Conservation (phyloP, 2,797 vertebrate species). For the Falco concolor region DNA sequence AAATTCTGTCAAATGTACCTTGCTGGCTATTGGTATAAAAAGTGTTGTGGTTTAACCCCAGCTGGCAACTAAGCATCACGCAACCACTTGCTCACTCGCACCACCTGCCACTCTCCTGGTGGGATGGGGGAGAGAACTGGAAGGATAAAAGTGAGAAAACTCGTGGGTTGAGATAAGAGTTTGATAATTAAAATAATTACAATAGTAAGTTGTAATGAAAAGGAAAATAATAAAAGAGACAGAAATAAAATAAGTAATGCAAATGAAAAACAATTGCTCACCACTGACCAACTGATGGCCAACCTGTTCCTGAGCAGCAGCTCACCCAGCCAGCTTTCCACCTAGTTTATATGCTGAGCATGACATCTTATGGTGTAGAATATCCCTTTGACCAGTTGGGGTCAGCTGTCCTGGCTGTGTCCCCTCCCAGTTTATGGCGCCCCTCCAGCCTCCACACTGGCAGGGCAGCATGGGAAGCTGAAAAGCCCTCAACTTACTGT, state of each 20-base stretch:
- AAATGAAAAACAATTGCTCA: not conserved
- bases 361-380: not conserved
- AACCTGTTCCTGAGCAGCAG: not conserved
- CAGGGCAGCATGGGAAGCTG: not conserved
- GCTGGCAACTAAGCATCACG: not conserved
- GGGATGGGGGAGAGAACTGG: not conserved
- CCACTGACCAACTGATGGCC: rapidly evolving
- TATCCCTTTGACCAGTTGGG: not conserved
- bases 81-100: not conserved
- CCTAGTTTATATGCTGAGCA: not conserved
- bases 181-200: not conserved
- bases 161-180: not conserved
- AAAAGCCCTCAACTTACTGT: not conserved
- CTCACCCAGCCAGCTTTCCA: not conserved
- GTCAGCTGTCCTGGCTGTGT: not conserved
- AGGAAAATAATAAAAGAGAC: not conserved
- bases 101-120: not conserved
- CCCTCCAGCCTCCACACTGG: rapidly evolving
- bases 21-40: not conserved
- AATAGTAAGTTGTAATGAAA: not conserved
- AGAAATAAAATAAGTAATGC: not conserved
- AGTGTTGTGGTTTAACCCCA: not conserved
- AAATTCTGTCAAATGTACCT: not conserved
- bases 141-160: not conserved
- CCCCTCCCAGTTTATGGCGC: not conserved